Percentiles rank a stretch among this genome's conserved stretches.
Evolutionary conservation across 2,797 vertebrate genomes (phyloP).

Genomic region (Leptatherina wallacei): DNA sequence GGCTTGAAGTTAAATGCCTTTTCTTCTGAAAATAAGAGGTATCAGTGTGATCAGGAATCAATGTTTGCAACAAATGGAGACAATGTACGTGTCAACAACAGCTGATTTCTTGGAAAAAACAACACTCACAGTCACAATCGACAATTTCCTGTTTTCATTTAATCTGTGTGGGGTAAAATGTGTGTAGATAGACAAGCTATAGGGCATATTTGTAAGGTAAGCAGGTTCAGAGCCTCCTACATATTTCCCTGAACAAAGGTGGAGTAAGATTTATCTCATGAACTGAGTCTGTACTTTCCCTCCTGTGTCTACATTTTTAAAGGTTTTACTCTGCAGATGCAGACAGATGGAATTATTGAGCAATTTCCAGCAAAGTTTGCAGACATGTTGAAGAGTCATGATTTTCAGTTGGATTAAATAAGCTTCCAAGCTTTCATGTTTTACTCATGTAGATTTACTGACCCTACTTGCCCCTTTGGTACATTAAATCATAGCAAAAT

Average conservation of each 20-base stretch:
- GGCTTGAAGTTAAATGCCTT: background rate
- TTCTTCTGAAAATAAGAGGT: background rate
- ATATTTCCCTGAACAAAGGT: conserved; percentile 14
- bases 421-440: conserved; percentile 11
- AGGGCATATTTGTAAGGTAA: background rate
- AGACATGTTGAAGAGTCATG: conserved; percentile 11
- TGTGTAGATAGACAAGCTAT: background rate
- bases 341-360: conserved; percentile 1
- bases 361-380: conserved; percentile 24
- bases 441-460: background rate
- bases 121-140: conserved; percentile 8
- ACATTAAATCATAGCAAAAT: conserved; percentile 24
- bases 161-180: background rate
- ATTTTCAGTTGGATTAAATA: conserved; percentile 18
- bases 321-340: background rate
- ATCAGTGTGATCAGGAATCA: background rate
- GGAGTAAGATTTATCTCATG: background rate
- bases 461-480: background rate
- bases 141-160: conserved; percentile 13
- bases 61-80: conserved; percentile 4
- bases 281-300: background rate
- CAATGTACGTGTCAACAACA: background rate
- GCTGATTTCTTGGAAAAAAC: background rate
- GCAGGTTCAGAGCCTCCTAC: background rate
- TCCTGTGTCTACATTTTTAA: background rate